Evolutionary conservation across 2,113 vertebrate genomes (phyloP).

Genomic region (Carassius carassius): DNA sequence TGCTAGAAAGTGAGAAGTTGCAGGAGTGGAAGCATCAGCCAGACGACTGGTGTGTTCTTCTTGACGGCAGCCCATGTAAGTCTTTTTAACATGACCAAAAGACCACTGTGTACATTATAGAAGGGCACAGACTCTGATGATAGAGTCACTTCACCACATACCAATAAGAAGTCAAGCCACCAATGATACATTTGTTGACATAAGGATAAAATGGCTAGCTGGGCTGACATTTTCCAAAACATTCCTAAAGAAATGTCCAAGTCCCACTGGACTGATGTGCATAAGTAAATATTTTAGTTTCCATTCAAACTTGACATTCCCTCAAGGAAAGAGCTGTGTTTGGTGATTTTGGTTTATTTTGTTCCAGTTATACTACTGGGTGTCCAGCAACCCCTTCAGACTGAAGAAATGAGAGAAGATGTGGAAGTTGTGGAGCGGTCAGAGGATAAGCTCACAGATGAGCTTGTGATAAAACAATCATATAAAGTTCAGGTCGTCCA

Average conservation of each 20-base stretch:
- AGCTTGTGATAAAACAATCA: slow-evolving; percentile 27
- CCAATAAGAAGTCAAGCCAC: background rate
- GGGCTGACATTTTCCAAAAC: slow-evolving; percentile 6
- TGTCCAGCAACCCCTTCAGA: background rate
- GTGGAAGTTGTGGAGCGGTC: slow-evolving; percentile 6
- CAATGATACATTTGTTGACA: slow-evolving; percentile 11
- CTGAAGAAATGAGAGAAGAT: slow-evolving; percentile 15
- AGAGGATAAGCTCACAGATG: background rate
- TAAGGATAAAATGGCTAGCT: background rate
- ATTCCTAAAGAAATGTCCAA: background rate
- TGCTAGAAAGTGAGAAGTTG: slow-evolving; percentile 55
- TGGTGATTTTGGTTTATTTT: background rate
- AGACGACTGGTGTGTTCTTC: slow-evolving; percentile 69
- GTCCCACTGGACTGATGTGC: background rate
- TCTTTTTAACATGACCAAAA: background rate
- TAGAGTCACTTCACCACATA: background rate
- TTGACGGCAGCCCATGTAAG: slow-evolving; percentile 51
- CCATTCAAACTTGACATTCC: background rate
- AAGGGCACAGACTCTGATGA: background rate
- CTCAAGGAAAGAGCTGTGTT: background rate
- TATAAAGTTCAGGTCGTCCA: background rate
- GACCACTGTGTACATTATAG: background rate
- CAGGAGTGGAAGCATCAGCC: slow-evolving; percentile 40
- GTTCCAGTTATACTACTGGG: slow-evolving; percentile 2
- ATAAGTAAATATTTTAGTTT: slow-evolving; percentile 19